Evolutionary conservation across 2,113 vertebrate genomes (phyloP).

Genomic region (Caranx ignobilis): DNA sequence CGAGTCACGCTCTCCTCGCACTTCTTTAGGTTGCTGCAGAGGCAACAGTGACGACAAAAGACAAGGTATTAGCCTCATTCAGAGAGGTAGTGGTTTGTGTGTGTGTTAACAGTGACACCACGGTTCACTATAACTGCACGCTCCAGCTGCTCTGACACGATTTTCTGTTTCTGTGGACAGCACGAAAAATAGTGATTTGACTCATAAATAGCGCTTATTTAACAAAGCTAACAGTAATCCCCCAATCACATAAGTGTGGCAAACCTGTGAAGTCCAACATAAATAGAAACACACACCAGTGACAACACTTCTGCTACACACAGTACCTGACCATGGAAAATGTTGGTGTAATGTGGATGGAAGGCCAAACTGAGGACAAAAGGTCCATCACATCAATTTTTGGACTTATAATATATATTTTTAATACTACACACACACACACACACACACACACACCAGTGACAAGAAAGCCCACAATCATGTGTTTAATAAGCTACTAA

Average conservation of each 20-base stretch:
- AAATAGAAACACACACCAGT: neutral
- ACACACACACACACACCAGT: too few species aligned
- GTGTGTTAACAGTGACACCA: neutral
- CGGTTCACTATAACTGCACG: neutral
- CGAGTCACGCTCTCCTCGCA: conserved; percentile 85
- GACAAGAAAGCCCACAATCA: too few species aligned
- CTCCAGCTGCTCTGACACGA: neutral
- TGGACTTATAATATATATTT: too few species aligned
- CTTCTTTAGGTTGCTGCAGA: conserved; percentile 92
- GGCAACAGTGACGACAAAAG: neutral
- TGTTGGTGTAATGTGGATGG: too few species aligned
- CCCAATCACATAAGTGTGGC: neutral
- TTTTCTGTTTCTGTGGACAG: neutral
- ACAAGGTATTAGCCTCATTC: neutral
- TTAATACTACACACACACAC: too few species aligned
- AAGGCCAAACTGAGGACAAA: too few species aligned
- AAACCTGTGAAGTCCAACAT: neutral
- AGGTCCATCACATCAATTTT: too few species aligned
- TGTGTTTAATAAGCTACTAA: too few species aligned
- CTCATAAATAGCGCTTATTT: conserved; percentile 18
- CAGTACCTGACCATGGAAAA: too few species aligned
- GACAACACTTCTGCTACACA: too few species aligned
- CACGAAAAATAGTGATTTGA: neutral
- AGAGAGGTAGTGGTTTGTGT: neutral
- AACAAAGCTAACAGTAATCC: conserved; percentile 5